phyloP scores from a whole-genome alignment of 2,113 vertebrate genomes.

The Pollimyrus isidori region DNA sequence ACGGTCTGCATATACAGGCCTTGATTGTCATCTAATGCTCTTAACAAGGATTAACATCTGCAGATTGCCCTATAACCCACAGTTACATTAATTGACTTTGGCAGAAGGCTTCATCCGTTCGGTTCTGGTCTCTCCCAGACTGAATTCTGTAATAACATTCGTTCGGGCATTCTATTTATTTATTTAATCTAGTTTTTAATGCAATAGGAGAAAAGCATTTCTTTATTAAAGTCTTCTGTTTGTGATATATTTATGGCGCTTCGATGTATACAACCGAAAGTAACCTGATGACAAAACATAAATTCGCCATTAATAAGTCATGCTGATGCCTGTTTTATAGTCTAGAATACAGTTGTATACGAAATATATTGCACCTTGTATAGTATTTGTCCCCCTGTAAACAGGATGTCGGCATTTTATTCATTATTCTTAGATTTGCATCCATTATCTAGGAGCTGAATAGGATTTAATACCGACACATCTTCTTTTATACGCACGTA shows the following conservation, averaged over 20 bases:
- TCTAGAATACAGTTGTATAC: neutral
- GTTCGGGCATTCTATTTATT: neutral
- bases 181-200: neutral
- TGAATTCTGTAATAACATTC: neutral
- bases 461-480: neutral
- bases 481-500: neutral
- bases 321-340: neutral
- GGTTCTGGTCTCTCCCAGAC: neutral
- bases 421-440: neutral
- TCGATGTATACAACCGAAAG: neutral
- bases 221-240: neutral
- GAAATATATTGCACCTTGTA: neutral
- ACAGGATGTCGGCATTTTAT: neutral
- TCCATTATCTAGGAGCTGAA: neutral
- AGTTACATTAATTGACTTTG: conserved; percentile 57
- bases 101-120: conserved; percentile 43
- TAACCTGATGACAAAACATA: neutral
- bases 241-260: neutral
- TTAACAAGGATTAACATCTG: conserved; percentile 58
- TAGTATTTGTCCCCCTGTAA: neutral
- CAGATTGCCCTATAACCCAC: conserved; percentile 55
- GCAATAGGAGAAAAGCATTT: neutral
- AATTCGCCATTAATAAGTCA: neutral
- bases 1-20: conserved; percentile 8
- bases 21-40: conserved; percentile 57